Evolutionary conservation across 1,140 invertebrate genomes (phyloP), one percentile per base, ranked within the genome.

Genomic region (Sycophila sp.): DNA sequence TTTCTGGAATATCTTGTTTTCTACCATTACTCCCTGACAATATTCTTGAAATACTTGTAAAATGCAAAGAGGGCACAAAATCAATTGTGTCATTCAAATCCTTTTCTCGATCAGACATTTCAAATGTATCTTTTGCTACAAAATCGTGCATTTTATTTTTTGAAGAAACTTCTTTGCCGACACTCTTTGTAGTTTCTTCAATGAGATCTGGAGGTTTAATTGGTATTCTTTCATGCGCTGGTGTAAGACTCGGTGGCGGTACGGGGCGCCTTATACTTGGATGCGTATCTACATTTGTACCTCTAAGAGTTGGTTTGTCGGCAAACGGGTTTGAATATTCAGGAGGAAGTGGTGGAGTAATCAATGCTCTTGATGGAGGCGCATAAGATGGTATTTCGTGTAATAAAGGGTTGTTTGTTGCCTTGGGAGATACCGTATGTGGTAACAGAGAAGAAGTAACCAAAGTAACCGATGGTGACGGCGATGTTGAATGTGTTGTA

Each of bases 281-380:
- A 76, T 92, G 91, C 15, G 88, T 89, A 72, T 90, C 89, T 81
- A 87, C 76, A 71, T 91, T 89, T 19, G 89, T 89, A 69, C 93
- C 93, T 74, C 93, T 87, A 40, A 94, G 81, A 6, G 93, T 94
- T 32, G 93, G 93, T 80, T 94, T 94, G 77, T 95, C 92, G 3
- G 92, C 92, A 78, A 94, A 94, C 0, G 93, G 93, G 83, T 94
- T 93, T 17, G 90, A 87, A 77, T 92, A 93, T 79, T 93, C 92
- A 2, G 91, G 92, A 6, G 93, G 93, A 59, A 94, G 76, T 0
- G 93, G 92, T 0, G 94, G 93, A 0, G 93, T 94, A 80, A 94
- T 92, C 71, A 93, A 90, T 2, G 91, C 88, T 67, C 93, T 83
- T 19, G 91, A 91, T 3, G 93, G 93, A 11, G 93, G 93, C 11